phyloP scores from a whole-genome alignment of 2,797 vertebrate species.

The Corythornis leucogaster region DNA sequence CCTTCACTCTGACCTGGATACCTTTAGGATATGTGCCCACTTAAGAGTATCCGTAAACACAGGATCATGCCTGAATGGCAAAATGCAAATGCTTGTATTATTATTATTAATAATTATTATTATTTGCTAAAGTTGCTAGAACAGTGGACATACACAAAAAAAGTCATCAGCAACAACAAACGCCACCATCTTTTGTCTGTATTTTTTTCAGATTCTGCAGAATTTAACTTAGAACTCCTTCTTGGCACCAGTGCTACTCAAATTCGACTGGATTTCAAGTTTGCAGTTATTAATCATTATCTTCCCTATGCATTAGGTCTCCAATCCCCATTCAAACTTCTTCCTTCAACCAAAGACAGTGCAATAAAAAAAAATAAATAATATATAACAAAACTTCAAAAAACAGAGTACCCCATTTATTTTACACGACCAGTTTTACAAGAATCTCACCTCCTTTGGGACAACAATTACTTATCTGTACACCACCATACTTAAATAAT shows the following conservation, averaged over 20 bases:
- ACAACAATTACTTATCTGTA: not conserved
- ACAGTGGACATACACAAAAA: not conserved
- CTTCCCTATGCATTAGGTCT: not conserved
- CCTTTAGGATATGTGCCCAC: not conserved
- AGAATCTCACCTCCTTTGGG: not conserved
- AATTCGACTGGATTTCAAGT: not conserved
- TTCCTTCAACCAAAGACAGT: not conserved
- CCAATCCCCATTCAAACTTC: not conserved
- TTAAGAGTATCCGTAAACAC: not conserved
- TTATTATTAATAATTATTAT: not conserved
- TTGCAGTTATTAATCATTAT: not conserved
- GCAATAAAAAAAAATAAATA: not conserved
- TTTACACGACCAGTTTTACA: not conserved
- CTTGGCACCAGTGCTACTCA: not conserved
- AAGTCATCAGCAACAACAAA: not conserved
- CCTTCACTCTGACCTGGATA: not conserved
- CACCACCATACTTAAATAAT: not conserved
- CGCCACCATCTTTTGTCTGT: not conserved
- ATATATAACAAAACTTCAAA: not conserved
- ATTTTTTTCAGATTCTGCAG: not conserved
- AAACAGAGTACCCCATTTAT: not conserved
- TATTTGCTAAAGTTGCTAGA: not conserved
- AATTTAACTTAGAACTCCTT: not conserved
- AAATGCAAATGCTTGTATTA: not conserved
- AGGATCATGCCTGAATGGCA: not conserved